Conservation (phyloP, 2,888 invertebrate genomes). For the Sinopyrophorus schimmeli region DNA sequence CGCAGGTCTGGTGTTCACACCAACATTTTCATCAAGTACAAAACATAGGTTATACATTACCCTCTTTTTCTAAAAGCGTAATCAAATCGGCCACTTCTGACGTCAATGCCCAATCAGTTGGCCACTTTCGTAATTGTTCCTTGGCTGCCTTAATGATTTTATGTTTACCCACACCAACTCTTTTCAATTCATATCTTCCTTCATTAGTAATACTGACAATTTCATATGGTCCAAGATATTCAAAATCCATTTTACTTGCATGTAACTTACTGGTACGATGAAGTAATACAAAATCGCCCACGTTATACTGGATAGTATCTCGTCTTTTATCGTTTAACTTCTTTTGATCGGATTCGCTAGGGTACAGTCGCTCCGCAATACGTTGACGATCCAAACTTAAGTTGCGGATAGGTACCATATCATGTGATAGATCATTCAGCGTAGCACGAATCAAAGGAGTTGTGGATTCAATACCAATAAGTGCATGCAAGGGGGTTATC, state of each 20-base stretch:
- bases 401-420: conserved; percentile 30
- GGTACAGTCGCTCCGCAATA: conserved; percentile 2
- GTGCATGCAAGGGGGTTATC: conserved; percentile 31
- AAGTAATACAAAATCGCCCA: conserved; percentile 35
- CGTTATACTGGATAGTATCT: conserved; percentile 21
- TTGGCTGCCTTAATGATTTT: conserved; percentile 25
- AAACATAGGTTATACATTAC: no score
- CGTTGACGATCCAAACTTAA: conserved; percentile 25
- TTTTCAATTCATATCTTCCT: conserved; percentile 23
- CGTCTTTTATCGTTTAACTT: conserved; percentile 25
- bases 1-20: no score
- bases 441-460: no score
- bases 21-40: no score
- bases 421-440: conserved; percentile 23
- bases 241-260: conserved; percentile 31
- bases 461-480: no score
- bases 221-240: conserved; percentile 34
- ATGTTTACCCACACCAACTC: conserved; percentile 21
- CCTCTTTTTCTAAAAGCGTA: no score
- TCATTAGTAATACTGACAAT: conserved; percentile 19
- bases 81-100: no score
- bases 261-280: conserved; percentile 36
- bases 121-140: conserved; percentile 27
- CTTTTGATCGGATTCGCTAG: not conserved
- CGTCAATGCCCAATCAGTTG: conserved; percentile 26